Percentiles rank a stretch among this genome's conserved stretches.
phyloP scores from a whole-genome alignment of 2,888 invertebrate genomes.

The Drosophila stalkeri region DNA sequence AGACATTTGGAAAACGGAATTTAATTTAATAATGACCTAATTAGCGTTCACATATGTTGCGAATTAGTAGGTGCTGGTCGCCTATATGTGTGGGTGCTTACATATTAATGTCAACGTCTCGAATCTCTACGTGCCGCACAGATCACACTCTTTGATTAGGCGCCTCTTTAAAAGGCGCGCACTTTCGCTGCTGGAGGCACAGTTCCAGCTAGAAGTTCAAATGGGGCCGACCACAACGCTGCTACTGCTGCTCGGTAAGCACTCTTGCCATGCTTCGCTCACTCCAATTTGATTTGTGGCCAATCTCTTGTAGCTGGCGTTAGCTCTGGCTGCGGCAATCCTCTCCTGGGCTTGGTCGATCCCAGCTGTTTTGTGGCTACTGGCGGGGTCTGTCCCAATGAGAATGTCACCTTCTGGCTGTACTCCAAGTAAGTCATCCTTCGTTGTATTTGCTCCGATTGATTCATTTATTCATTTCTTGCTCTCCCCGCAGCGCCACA shows the following conservation, averaged over 20 bases:
- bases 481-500: slow-evolving; percentile 55
- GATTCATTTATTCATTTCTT: neutral
- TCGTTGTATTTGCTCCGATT: neutral
- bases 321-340: slow-evolving; percentile 47
- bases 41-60: slow-evolving; percentile 41
- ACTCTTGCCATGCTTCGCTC: neutral
- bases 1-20: slow-evolving; percentile 16
- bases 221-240: slow-evolving; percentile 43
- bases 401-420: slow-evolving; percentile 88
- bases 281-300: neutral
- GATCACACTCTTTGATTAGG: slow-evolving; percentile 60
- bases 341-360: slow-evolving; percentile 66
- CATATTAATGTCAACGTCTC: slow-evolving; percentile 46
- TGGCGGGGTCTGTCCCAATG: slow-evolving; percentile 86
- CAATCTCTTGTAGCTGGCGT: slow-evolving; percentile 24
- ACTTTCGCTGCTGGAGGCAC: slow-evolving; percentile 48
- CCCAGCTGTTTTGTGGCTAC: slow-evolving; percentile 60
- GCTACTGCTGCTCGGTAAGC: slow-evolving; percentile 52
- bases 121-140: slow-evolving; percentile 35
- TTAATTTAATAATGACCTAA: slow-evolving; percentile 49
- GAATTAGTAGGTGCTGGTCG: slow-evolving; percentile 34
- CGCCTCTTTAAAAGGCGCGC: slow-evolving; percentile 59
- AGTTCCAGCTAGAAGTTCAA: slow-evolving; percentile 54
- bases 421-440: slow-evolving; percentile 86
- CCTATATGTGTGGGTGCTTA: slow-evolving; percentile 65